Evolutionary conservation across 1,140 invertebrate species (phyloP).

Genomic region (Myzus persicae): DNA sequence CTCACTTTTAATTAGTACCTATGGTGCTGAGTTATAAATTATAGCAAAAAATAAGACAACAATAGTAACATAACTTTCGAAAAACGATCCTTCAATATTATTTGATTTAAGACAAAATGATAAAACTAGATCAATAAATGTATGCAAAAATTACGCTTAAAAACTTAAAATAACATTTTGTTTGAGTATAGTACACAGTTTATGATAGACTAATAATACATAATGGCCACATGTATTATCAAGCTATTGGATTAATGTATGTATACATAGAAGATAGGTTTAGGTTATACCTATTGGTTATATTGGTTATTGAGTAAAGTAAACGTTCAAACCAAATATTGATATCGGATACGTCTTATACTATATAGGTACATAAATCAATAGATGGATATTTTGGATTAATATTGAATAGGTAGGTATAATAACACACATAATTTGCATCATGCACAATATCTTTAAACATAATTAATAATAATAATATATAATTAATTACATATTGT

Average conservation of each 20-base stretch:
- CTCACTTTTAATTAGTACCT: neutral
- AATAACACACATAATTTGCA: neutral
- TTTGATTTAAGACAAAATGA: neutral
- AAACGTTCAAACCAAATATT: neutral
- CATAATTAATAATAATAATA: neutral
- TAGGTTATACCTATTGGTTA: neutral
- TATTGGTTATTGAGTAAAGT: neutral
- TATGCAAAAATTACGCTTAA: neutral
- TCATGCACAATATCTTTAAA: neutral
- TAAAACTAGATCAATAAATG: neutral
- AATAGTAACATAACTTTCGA: neutral
- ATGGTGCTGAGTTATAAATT: neutral
- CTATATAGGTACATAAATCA: neutral
- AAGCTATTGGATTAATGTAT: neutral
- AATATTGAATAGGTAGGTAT: neutral
- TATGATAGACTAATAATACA: neutral
- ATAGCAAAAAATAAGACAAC: neutral
- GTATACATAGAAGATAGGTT: neutral
- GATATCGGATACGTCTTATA: neutral
- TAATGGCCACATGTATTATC: neutral
- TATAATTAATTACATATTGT: too few species aligned
- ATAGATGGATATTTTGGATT: neutral
- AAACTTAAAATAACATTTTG: neutral
- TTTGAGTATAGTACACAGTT: neutral
- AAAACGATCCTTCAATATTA: neutral